Conservation (phyloP, 2,113 vertebrate genomes). For the Barnardius zonarius region DNA sequence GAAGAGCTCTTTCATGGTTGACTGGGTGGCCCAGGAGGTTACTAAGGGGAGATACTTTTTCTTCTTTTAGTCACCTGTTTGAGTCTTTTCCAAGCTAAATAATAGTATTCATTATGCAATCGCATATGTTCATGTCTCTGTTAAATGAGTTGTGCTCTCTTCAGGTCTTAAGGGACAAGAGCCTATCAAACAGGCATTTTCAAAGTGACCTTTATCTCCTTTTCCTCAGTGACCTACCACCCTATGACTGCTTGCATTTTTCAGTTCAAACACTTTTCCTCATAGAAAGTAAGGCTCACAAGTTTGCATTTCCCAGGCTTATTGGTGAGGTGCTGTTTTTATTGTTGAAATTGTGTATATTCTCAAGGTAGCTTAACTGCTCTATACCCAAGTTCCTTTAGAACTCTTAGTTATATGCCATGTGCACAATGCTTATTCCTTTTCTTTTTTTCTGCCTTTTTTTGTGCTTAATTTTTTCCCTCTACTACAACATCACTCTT, state of each 20-base stretch:
- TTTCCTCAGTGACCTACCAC: slow-evolving; percentile 51
- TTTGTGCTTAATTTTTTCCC: background rate
- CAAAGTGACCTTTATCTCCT: slow-evolving; percentile 66
- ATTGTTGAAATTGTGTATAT: background rate
- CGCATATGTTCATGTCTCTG: slow-evolving; percentile 19
- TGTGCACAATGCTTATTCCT: background rate
- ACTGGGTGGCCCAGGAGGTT: slow-evolving; percentile 32
- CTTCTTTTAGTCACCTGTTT: slow-evolving; percentile 45
- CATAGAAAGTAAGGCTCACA: background rate
- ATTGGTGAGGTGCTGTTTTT: slow-evolving; percentile 16
- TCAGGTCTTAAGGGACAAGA: slow-evolving; percentile 29
- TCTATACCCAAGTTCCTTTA: background rate
- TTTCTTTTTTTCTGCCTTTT: background rate
- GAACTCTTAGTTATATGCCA: background rate
- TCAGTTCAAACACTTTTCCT: slow-evolving; percentile 37
- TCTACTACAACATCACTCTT: background rate
- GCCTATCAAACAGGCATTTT: slow-evolving; percentile 50
- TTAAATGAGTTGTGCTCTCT: slow-evolving; percentile 58
- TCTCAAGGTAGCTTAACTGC: background rate
- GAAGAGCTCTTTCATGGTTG: slow-evolving; percentile 38
- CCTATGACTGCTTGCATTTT: slow-evolving; percentile 27
- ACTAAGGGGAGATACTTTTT: background rate
- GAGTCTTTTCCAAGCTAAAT: slow-evolving; percentile 53
- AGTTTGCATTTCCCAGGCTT: slow-evolving; percentile 19
- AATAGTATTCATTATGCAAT: slow-evolving; percentile 62